These are phyloP conservation scores for Corvus hawaiiensis DNA, from an alignment of 2,113 vertebrate genomes.

Conservation along the genomic window DNA sequence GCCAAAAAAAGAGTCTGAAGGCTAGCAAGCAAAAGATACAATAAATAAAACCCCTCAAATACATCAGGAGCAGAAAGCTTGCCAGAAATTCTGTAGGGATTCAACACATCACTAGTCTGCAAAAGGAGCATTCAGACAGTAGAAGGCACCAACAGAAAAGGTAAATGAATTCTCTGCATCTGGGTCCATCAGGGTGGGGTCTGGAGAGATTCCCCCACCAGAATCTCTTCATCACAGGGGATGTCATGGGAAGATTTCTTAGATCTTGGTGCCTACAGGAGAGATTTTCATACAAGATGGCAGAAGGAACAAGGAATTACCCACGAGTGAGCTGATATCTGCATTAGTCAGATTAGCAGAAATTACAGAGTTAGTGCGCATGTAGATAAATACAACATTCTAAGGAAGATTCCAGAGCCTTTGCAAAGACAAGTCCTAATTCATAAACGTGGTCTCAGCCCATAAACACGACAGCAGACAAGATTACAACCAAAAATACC, in stretches of 20 bases:
- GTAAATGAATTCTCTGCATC: neutral
- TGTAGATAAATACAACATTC: neutral
- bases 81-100: neutral
- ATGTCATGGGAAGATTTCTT: neutral
- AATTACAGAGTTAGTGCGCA: neutral
- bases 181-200: neutral
- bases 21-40: neutral
- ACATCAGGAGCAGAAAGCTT: neutral
- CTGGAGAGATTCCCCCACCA: neutral
- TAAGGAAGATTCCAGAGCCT: neutral
- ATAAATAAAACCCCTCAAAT: slow-evolving; percentile 18
- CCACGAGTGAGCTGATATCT: neutral
- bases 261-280: neutral
- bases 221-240: neutral
- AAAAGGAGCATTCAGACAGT: neutral
- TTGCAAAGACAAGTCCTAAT: neutral
- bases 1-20: neutral
- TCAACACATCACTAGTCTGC: neutral
- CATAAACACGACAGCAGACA: neutral
- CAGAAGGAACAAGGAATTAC: neutral
- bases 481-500: neutral
- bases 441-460: neutral
- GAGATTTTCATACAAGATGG: neutral
- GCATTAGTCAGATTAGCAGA: neutral
- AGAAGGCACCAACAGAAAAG: neutral